Evolutionary conservation across 2,113 vertebrate genomes (phyloP).

Genomic region (Syrrhaptes paradoxus): DNA sequence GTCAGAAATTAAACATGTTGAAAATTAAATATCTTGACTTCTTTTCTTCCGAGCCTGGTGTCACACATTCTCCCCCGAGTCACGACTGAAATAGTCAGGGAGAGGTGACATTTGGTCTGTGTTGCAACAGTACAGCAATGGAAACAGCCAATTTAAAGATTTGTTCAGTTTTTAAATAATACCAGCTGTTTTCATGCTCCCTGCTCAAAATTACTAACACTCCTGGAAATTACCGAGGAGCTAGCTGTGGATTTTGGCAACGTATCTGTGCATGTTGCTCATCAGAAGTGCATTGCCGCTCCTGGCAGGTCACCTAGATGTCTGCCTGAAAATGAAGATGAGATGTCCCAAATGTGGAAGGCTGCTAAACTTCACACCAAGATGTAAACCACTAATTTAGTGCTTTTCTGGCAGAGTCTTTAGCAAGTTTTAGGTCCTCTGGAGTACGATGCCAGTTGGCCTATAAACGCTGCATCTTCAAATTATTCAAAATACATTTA

Average conservation of each 20-base stretch:
- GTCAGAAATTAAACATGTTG: background rate
- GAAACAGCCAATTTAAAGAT: conserved; percentile 53
- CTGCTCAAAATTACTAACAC: background rate
- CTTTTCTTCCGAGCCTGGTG: background rate
- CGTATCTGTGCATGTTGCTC: background rate
- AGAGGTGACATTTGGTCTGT: background rate
- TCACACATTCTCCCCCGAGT: background rate
- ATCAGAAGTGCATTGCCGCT: background rate
- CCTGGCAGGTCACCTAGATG: conserved; percentile 30
- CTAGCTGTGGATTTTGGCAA: background rate
- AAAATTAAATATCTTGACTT: conserved; percentile 5
- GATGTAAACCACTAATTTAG: background rate
- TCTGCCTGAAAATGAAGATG: conserved; percentile 26
- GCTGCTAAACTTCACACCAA: conserved; percentile 23
- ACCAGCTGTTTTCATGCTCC: background rate
- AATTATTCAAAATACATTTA: conserved; percentile 58
- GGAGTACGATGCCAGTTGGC: conserved; percentile 1
- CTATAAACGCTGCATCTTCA: conserved; percentile 6
- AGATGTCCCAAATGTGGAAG: background rate
- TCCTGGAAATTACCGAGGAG: conserved; percentile 26
- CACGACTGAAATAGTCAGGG: background rate
- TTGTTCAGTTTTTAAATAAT: conserved; percentile 13
- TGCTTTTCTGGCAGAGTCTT: conserved; percentile 1
- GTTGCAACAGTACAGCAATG: background rate
- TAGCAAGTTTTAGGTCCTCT: background rate